Evolutionary conservation across 2,797 vertebrate species (phyloP).

Genomic region (Leontocebus nigricollis): DNA sequence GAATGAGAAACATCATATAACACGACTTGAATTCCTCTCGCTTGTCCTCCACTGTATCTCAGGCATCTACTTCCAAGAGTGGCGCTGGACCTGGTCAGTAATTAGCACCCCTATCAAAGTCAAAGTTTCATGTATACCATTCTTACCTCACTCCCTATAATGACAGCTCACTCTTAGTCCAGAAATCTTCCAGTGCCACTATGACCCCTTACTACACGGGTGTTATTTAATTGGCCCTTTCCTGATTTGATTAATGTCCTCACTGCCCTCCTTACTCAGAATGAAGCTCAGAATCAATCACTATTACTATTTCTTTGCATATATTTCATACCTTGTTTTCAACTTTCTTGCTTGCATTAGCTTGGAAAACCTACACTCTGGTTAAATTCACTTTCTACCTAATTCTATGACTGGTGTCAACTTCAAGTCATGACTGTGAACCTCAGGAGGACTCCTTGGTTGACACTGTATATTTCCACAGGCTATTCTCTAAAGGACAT

Average conservation of each 20-base stretch:
- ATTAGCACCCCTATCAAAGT: background rate
- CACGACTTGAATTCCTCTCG: background rate
- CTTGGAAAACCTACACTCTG: background rate
- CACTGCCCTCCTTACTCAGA: background rate
- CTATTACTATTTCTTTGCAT: background rate
- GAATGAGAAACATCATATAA: background rate
- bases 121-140: background rate
- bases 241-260: background rate
- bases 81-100: background rate
- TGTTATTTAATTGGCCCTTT: background rate
- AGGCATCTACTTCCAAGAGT: background rate
- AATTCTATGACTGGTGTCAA: background rate
- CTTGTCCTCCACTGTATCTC: background rate
- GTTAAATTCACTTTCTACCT: background rate
- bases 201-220: background rate
- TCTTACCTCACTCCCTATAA: background rate
- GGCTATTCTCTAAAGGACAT: background rate
- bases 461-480: background rate
- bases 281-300: background rate
- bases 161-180: background rate
- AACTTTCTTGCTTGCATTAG: background rate
- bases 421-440: background rate
- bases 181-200: background rate
- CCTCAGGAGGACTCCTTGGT: background rate
- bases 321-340: background rate